Base-by-base conservation (phyloP, 2,888 invertebrate genomes). In the Noctua pronuba region DNA sequence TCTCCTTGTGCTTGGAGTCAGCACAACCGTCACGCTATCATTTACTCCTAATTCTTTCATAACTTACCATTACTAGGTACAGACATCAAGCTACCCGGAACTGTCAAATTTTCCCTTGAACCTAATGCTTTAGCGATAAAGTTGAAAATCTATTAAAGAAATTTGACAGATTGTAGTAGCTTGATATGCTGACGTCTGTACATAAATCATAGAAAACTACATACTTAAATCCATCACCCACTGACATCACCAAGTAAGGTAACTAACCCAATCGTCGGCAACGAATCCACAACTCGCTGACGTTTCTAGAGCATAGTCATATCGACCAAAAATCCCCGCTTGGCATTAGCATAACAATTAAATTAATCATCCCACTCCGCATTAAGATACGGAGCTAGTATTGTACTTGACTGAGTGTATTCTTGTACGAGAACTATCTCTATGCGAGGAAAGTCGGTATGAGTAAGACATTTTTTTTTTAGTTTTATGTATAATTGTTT, bases 321-420 rank as follows among this genome's bases (percentile, higher is more conserved):
- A 92, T 92, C 93, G 92, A 93, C 94, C 94, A 95, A 95, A 95
- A 95, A 94, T 94, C 94, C 92, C 86, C 89, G 86, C 66, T 84
- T 72, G 89, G 89, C 90, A 95, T 95, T 95, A 94, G 90, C 95
- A 95, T 95, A 95, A 93, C 93, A 94, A 94, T 95, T 95, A 94
- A 95, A 95, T 95, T 95, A 95, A 95, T 95, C 94, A 94, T 94
- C 91, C 89, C 89, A 85, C 84, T 88, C 91, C 88, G 90, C 90
- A 89, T 88, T 90, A 91, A 90, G 89, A 89, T 89, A 91, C 88
- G 83, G 70, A 79, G 86, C 77, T 71, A 58, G 62, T 68, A 74
- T 81, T 77, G 77, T 79, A 76, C 58, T 81, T 72, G 62, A 69
- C 75, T 67, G 21, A 41, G 21, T 72, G 55, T 84, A 73, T 83